Base-by-base conservation (phyloP, 2,113 vertebrate genomes). In the Casuarius casuarius region DNA sequence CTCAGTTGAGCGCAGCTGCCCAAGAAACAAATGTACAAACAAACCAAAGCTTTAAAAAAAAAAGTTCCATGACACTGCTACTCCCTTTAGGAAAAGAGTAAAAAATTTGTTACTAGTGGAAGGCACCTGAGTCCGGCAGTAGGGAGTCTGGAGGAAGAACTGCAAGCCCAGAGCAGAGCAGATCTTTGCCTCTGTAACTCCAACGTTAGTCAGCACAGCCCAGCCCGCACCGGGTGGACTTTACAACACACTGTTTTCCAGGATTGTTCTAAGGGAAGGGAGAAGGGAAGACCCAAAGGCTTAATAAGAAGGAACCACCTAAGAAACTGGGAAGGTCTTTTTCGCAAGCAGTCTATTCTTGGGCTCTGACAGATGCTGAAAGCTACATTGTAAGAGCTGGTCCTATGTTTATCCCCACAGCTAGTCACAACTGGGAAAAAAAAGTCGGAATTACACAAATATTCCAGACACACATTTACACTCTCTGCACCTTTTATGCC, bases 371-470 rank as follows among this genome's bases (percentile, higher is more conserved):
- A 67, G 35, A 77, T 23, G 15, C 35, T 84, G 66, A 49, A 84
- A 66, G 42, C 18, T 92, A 77, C 83, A 63, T 38, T 40, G 29
- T 28, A 49, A 82, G 49, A 38, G 38, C 58, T 49, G 52, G 25
- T 48, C 46, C 65, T 40, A 0, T n/a, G 52, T 82, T 92, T 94
- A 51, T 75, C 14, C 46, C 77, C 70, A 25, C 58, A 66, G 31
- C 67, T n/a, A 85, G 29, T 82, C 87, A 77, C 51, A 94, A 35
- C 8, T 70, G 14, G 21, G 0, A 2, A 4, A 78, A 14, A 26
- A 62, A 94, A 67, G 52, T n/a, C 56, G 42, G 90, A 92, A 94
- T 94, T 84, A 92, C 93, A 94, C 87, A 94, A 94, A 92, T 89
- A 95, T 90, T 95, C 85, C 87, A 91, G 81, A 90, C 54, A 75